Base-by-base conservation (phyloP, 2,113 vertebrate genomes). In the Chauna torquata region DNA sequence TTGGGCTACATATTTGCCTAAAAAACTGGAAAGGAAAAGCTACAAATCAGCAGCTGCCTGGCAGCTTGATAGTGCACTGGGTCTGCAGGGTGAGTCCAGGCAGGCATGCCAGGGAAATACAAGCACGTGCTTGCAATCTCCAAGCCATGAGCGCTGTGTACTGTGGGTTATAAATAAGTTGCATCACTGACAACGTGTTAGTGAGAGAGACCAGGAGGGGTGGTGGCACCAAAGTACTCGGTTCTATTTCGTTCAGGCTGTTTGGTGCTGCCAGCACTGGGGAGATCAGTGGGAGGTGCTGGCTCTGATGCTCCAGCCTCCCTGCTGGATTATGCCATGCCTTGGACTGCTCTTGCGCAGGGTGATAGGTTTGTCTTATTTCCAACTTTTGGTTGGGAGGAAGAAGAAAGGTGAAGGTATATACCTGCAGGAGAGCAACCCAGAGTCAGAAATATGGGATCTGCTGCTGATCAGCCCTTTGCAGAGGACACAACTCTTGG, bases 181-280 rank as follows among this genome's bases (percentile, higher is more conserved):
- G 36, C 12, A 7, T 42, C 82, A 18, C 22, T 55, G 32, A 36
- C 42, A 55, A 38, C 3, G 4, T 25, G 45, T 42, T 90, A 93
- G 49, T 76, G 71, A 70, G 84, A 85, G 94, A 92, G 83, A 77
- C 82, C 82, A 94, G 82, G 80, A 75, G 71, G 24, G 82, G n/a
- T 50, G 52, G 61, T 85, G 36, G 34, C 74, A 68, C 58, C 49
- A 19, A 72, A 94, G 89, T 2, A 1, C 6, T 66, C 28, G 47
- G 36, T 82, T 83, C 66, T 49, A n/a, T 76, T 80, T 95, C 77
- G 62, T 45, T 91, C 65, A 59, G 50, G 24, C 71, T 94, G 45
- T 90, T 85, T 38, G 30, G 12, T 79, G 45, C 24, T 64, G 45
- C 40, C 40, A n/a, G 0, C 0, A 2, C 74, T 85, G 86, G 57